phyloP scores from a whole-genome alignment of 1,140 invertebrate genomes.

The Papilio machaon region DNA sequence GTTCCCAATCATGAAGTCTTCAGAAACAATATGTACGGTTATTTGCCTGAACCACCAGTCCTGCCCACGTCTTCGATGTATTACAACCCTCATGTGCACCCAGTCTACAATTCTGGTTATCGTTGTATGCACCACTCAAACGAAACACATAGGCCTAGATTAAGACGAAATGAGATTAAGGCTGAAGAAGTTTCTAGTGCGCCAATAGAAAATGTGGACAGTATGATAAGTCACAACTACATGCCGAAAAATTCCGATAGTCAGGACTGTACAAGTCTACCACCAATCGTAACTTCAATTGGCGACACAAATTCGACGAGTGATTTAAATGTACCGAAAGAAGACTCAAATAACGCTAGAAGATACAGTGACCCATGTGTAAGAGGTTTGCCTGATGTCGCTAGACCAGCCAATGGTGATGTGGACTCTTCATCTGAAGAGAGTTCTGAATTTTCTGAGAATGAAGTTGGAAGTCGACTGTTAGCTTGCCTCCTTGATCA shows the following conservation, averaged over 20 bases:
- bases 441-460: constrained; percentile 68
- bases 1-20: constrained; percentile 69
- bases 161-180: constrained; percentile 59
- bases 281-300: constrained; percentile 73
- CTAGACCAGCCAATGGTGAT: constrained; percentile 68
- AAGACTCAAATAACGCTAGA: constrained; percentile 65
- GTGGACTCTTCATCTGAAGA: constrained; percentile 70
- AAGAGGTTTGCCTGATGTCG: constrained; percentile 71
- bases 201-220: constrained; percentile 48
- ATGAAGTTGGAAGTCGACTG: constrained; percentile 73
- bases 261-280: constrained; percentile 73
- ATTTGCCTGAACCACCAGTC: constrained; percentile 64
- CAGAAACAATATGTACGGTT: constrained; percentile 63
- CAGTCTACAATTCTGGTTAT: constrained; percentile 61
- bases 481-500: constrained; percentile 78
- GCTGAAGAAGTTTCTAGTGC: constrained; percentile 66
- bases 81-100: constrained; percentile 58
- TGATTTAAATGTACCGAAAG: constrained; percentile 70
- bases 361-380: constrained; percentile 80
- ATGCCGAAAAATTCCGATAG: constrained; percentile 74
- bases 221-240: constrained; percentile 56
- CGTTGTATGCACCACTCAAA: constrained; percentile 63
- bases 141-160: constrained; percentile 65
- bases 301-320: constrained; percentile 73
- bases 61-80: constrained; percentile 69